Evolutionary conservation across 1,140 invertebrate species (phyloP), one percentile per base, ranked within the genome.

Genomic region (Drosophila watanabei): DNA sequence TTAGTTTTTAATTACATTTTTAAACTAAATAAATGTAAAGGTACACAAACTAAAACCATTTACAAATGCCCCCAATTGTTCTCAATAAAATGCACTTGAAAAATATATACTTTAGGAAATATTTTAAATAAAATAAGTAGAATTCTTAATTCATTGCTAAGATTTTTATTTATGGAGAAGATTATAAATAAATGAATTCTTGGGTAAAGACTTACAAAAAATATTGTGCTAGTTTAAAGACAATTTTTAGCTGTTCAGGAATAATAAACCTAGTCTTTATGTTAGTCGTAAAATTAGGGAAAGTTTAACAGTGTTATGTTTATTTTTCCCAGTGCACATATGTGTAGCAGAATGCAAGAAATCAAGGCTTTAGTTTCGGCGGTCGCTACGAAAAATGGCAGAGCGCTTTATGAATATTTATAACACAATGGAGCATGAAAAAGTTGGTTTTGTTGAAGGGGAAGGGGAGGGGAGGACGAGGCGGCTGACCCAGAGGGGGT

Each of bases 391-490:
- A 85, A 86, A 86, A 86, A 82, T 86, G 58, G 70, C 79, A 63
- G 75, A 69, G 75, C 84, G 71, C 64, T 88, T 88, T 87, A 87
- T 87, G 84, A 87, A 87, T 87, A 88, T 87, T 87, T 87, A 87
- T 88, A 87, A 88, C 84, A 83, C 80, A 87, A 87, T 87, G 84
- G 76, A 88, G 84, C 80, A 87, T 88, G 64, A 83, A 87, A 88
- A 87, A 88, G 66, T 88, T 88, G 18, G 51, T 59, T 87, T 77
- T 78, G 62, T 75, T 49, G 52, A 62, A 66, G 54, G 57, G 49
- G 32, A 13, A 18, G 58, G 32, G 10, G 18, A 51, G 39, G 32
- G 48, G 35, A 8, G 30, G 37, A 37, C 11, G 14, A 14, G 33
- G 37, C 39, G 32, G 14, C 8, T 18, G 24, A 30, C 41, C 52